Base-by-base conservation (phyloP, 2,113 vertebrate genomes). In the Jaculus jaculus region DNA sequence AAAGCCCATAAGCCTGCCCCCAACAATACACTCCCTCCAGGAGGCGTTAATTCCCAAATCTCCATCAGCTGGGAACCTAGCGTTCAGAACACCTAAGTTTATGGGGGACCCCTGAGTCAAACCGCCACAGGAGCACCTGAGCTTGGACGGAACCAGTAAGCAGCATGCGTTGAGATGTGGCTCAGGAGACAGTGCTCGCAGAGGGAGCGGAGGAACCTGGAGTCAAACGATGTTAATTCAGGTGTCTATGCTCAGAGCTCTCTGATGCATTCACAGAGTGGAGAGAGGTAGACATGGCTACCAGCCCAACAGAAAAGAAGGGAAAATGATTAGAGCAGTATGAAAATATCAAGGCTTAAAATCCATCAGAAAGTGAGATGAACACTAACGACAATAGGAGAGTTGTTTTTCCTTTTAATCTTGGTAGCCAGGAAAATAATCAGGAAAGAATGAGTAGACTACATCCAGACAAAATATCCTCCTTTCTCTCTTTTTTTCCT, bases 321-420 rank as follows among this genome's bases (percentile, higher is more conserved):
- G 71, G 73, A 86, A 87, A 12, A 42, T 83, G 9, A 73, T 79
- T n/a, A n/a, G 68, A 58, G 69, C 58, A 26, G 60, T 24, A 77
- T 24, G 21, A 85, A 66, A 81, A 42, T 10, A 23, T 39, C 73
- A 79, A 80, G 34, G 13, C 20, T 72, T 34, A 92, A 86, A 72
- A 72, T 80, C 82, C 84, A 15, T 37, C 75, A 21, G 5, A 17
- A 26, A 13, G n/a, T 60, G 26, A 66, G 63, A 47, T 78, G 60
- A 89, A 86, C 51, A 81, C 51, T 65, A 42, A 85, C 69, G 4
- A 84, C 3, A 84, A 75, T 8, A 47, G 5, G 69, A 84, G 63
- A 84, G 17, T 1, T 80, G 9, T 32, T 94, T 92, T 85, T 18
- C n/a, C 66, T 93, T 72, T 87, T 65, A 69, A 85, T 75, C 69